These are phyloP conservation scores for Diloba caeruleocephala DNA, from an alignment of 2,888 invertebrate species.

Conservation along the genomic window DNA sequence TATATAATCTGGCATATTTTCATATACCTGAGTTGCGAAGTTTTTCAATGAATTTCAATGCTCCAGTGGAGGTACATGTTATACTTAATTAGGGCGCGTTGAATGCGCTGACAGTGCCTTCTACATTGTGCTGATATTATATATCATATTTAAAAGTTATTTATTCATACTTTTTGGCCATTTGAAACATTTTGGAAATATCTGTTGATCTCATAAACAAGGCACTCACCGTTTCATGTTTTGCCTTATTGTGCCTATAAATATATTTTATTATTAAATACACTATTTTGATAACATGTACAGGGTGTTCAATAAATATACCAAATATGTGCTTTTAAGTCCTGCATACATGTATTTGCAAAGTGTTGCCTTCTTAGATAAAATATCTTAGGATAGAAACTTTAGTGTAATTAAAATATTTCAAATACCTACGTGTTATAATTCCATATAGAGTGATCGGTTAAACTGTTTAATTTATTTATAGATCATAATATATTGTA, in stretches of 20 bases:
- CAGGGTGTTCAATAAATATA: constrained; percentile 87
- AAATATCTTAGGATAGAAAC: constrained; percentile 45
- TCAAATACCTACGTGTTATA: constrained; percentile 49
- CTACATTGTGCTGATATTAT: constrained; percentile 60
- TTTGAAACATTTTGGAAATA: constrained; percentile 58
- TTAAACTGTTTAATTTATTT: constrained; percentile 73
- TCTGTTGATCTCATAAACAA: constrained; percentile 82
- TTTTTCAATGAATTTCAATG: constrained; percentile 21
- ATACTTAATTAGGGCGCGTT: constrained; percentile 17
- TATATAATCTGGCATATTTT: constrained; percentile 48
- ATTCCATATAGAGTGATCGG: constrained; percentile 60
- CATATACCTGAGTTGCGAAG: constrained; percentile 50
- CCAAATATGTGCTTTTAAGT: constrained; percentile 88
- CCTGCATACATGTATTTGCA: constrained; percentile 74
- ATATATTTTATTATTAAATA: constrained; percentile 69
- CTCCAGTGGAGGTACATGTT: constrained; percentile 42
- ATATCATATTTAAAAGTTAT: constrained; percentile 43
- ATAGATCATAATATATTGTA: constrained; percentile 63
- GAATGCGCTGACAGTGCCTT: constrained; percentile 64
- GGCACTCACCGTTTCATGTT: constrained; percentile 74
- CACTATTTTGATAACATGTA: constrained; percentile 87
- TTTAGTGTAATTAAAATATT: constrained; percentile 41
- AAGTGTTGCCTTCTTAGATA: constrained; percentile 83
- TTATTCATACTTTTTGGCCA: constrained; percentile 46
- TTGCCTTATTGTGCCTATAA: constrained; percentile 83